A percentile compares a stretch with the other conserved stretches of the same genome.
Conservation (phyloP, 2,113 vertebrate species). For the Petromus typicus region DNA sequence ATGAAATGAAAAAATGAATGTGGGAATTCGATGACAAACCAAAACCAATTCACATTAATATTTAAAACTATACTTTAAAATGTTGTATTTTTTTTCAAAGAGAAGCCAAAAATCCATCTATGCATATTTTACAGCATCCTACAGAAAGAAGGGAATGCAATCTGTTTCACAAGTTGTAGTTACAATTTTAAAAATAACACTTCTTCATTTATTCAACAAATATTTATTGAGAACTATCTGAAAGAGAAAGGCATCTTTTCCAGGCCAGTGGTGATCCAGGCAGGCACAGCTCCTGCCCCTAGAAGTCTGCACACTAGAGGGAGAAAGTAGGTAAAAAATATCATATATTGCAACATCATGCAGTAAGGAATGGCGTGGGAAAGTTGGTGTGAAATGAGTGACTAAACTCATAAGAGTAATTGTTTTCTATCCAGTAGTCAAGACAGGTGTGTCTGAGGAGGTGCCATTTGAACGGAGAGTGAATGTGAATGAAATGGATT, state of each 20-base stretch:
- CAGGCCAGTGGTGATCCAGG: neutral
- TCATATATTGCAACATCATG: neutral
- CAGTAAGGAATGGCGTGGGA: neutral
- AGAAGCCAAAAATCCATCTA: conserved; percentile 46
- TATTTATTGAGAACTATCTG: conserved; percentile 20
- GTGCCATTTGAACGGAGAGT: neutral
- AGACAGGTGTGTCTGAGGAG: neutral
- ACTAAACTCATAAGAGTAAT: neutral
- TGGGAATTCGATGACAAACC: neutral
- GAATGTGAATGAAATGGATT: neutral
- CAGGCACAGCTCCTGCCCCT: neutral
- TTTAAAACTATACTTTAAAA: conserved; percentile 23
- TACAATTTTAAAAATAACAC: conserved; percentile 57
- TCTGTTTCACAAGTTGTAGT: conserved; percentile 58
- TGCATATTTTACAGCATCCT: conserved; percentile 61
- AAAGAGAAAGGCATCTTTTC: neutral
- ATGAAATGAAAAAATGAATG: conserved; percentile 34
- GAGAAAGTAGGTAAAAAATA: neutral
- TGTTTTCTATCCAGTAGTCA: neutral
- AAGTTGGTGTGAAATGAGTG: neutral
- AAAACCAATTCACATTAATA: conserved; percentile 25
- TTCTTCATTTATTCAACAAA: conserved; percentile 50
- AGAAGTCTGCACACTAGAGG: neutral
- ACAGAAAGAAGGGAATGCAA: conserved; percentile 51
- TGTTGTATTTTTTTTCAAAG: conserved; percentile 36